These are phyloP conservation scores for Turritopsis rubra DNA, from an alignment of 30 jellyfish, hydroid and myxozoan genomes.

Conservation along the genomic window DNA sequence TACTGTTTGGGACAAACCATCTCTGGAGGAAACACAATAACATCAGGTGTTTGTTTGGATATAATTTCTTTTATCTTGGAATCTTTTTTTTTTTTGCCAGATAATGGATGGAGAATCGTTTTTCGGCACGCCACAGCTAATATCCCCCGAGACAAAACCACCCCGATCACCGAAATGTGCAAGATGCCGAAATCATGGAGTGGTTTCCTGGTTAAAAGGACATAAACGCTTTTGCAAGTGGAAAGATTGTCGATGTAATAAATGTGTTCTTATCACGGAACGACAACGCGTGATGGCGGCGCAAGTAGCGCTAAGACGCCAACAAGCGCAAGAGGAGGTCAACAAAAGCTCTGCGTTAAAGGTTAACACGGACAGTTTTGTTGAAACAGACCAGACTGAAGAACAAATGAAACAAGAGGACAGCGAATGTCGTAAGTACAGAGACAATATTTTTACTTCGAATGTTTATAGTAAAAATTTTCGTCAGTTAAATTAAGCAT, in stretches of 20 bases:
- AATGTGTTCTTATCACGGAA: constrained; percentile 5
- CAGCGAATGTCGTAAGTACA: neutral
- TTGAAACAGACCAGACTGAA: neutral
- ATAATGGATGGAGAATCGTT: neutral
- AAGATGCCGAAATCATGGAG: constrained; percentile 7
- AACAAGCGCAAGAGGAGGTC: constrained; percentile 69
- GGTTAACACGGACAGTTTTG: constrained; percentile 60
- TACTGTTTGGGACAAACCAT: neutral
- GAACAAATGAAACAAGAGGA: neutral
- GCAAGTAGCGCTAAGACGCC: constrained; percentile 9
- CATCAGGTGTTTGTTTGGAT: too few species aligned
- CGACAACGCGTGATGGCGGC: constrained; percentile 18
- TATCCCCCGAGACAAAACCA: constrained; percentile 89
- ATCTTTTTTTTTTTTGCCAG: too few species aligned
- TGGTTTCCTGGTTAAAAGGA: neutral
- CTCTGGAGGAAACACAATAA: too few species aligned
- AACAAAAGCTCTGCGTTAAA: constrained; percentile 54
- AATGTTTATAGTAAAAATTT: too few species aligned
- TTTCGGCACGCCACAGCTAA: constrained; percentile 7
- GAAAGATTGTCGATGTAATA: neutral
- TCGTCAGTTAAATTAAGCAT: neutral
- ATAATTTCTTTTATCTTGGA: too few species aligned
- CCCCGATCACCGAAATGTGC: constrained; percentile 52
- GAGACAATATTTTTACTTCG: neutral
- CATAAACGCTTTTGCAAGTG: neutral